A percentile compares a stretch with the other conserved stretches of the same genome.
Conservation (phyloP, 2,797 vertebrate genomes). For the Antrozous pallidus region DNA sequence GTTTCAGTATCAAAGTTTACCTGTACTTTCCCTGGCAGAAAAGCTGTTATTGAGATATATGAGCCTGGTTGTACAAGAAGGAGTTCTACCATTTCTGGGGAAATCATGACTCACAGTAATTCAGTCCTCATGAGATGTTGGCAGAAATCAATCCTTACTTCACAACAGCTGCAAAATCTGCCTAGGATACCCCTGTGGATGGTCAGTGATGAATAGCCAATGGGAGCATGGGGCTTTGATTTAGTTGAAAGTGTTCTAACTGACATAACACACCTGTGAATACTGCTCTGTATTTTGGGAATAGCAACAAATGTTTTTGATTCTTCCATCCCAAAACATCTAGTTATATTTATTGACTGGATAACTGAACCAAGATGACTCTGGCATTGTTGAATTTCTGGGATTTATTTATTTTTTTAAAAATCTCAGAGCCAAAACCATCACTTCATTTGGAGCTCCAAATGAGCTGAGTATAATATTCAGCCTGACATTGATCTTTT, state of each 20-base stretch:
- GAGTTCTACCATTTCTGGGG: slow-evolving; percentile 47
- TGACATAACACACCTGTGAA: slow-evolving; percentile 51
- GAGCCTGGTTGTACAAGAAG: slow-evolving; percentile 23
- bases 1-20: slow-evolving; percentile 44
- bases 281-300: background rate
- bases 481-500: slow-evolving; percentile 3
- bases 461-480: slow-evolving; percentile 30
- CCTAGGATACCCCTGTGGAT: background rate
- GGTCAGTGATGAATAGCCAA: slow-evolving; percentile 30
- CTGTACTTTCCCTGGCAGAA: slow-evolving; percentile 31
- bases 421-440: slow-evolving; percentile 21
- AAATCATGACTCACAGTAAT: slow-evolving; percentile 62
- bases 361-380: slow-evolving; percentile 42
- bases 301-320: slow-evolving; percentile 11
- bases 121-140: slow-evolving; percentile 53
- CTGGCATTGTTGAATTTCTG: background rate
- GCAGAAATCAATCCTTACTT: slow-evolving; percentile 56
- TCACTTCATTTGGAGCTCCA: slow-evolving; percentile 40
- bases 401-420: background rate
- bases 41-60: slow-evolving; percentile 29
- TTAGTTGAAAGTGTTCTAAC: slow-evolving; percentile 17
- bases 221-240: slow-evolving; percentile 12
- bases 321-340: slow-evolving; percentile 40
- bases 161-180: slow-evolving; percentile 56
- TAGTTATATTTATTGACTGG: slow-evolving; percentile 43